Base-by-base conservation (phyloP, 2,888 invertebrate species). In the Melitaea athalia region DNA sequence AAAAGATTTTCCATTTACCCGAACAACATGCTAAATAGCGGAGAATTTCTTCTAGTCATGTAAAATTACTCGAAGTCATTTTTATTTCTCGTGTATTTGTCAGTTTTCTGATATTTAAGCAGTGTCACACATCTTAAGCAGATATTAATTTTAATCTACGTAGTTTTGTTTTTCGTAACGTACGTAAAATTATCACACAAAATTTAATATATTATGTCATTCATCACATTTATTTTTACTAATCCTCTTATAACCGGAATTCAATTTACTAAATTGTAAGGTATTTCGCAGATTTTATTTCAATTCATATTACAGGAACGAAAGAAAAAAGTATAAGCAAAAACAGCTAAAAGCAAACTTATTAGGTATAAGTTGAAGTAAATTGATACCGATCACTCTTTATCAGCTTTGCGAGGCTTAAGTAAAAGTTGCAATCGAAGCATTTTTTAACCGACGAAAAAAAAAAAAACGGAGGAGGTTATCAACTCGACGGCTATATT, bases 191-290 rank as follows among this genome's bases (percentile, higher is more conserved):
- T 24, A 24, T 24, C 24, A 24, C 1, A 24, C 24, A 24, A 24
- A 24, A 24, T 24, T 24, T 24, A 24, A 24, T n/a, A n/a, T n/a
- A 24, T 2, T 24, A 24, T 24, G 3, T 24, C 24, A 24, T 24
- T 24, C 24, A 24, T 24, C 24, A 24, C 24, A 33, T 7, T 33
- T n/a, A 33, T 55, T 33, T 33, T 31, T 7, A 55, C 53, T n/a
- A 55, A 55, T 55, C 33, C 33, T 55, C 53, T 55, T 55, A 55
- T 14, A 33, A 14, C 7, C 5, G 31, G 14, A n/a, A 14, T 5
- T 47, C n/a, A 47, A 47, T 47, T 47, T 47, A 14, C 47, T 47
- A 47, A 47, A 47, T 47, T 47, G 12, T 47, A 47, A 47, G n/a
- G 0, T 14, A n/a, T 49, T 5, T 14, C n/a, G 47, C 14, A 49